These are phyloP conservation scores for Pogonophryne albipinna DNA, from an alignment of 2,797 vertebrate genomes.

Conservation along the genomic window DNA sequence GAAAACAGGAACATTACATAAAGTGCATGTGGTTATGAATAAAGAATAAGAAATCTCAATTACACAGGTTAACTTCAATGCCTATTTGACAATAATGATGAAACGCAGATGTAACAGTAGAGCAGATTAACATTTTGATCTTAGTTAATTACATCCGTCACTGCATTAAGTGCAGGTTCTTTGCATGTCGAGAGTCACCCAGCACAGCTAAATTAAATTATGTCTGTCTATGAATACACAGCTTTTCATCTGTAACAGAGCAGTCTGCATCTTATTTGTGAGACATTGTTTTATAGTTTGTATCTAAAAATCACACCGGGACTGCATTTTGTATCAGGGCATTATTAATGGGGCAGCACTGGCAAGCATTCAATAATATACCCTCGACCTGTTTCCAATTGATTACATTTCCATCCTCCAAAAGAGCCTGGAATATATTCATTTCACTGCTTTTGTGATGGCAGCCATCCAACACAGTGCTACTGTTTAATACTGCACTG, in stretches of 20 bases:
- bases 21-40: not conserved
- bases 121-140: constrained; percentile 28
- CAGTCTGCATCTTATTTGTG: constrained; percentile 11
- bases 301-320: constrained; percentile 18
- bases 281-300: constrained; percentile 29
- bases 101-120: constrained; percentile 7
- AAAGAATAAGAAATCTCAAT: not conserved
- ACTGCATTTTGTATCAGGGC: constrained; percentile 43
- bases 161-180: constrained; percentile 9
- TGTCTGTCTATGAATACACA: not conserved
- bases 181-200: constrained; percentile 3
- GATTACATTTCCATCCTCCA: constrained; percentile 61
- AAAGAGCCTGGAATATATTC: constrained; percentile 54
- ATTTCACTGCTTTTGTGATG: constrained; percentile 59
- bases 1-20: not conserved
- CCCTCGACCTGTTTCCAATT: constrained; percentile 57
- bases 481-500: constrained; percentile 26
- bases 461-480: constrained; percentile 47
- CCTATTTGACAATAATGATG: constrained; percentile 20
- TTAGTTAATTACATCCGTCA: constrained; percentile 15
- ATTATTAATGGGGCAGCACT: constrained; percentile 43
- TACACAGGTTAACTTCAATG: constrained; percentile 7
- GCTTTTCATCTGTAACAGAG: not conserved
- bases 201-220: not conserved
- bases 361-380: constrained; percentile 58